Conservation (phyloP, 1,140 invertebrate genomes). For the Aricia agestis region DNA sequence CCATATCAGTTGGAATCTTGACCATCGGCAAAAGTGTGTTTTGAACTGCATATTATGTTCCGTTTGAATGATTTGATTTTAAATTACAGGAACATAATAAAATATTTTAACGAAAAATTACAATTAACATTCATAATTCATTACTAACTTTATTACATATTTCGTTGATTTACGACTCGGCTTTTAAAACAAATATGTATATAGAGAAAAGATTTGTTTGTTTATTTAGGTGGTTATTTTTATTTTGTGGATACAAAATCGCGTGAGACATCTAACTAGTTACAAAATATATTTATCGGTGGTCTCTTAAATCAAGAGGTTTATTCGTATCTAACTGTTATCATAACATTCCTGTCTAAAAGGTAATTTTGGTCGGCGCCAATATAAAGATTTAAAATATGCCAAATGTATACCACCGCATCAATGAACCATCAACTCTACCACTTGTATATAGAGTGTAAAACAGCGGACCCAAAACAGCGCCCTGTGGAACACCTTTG, state of each 20-base stretch:
- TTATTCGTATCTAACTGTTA: not conserved
- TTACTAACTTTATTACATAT: not conserved
- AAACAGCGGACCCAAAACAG: constrained; percentile 18
- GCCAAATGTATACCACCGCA: constrained; percentile 17
- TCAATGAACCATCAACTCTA: constrained; percentile 39
- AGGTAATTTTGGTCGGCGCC: not conserved
- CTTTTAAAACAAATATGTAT: too few relatives aligned
- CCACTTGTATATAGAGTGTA: constrained; percentile 25
- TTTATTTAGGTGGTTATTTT: too few relatives aligned
- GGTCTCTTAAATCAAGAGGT: not conserved
- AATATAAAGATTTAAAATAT: constrained; percentile 17
- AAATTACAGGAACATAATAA: not conserved
- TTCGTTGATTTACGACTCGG: too few relatives aligned
- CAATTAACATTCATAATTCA: not conserved
- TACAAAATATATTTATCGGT: not conserved
- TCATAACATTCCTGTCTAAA: not conserved
- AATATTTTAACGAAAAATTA: too few relatives aligned
- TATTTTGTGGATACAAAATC: too few relatives aligned
- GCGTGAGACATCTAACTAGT: too few relatives aligned
- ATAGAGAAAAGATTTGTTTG: too few relatives aligned
- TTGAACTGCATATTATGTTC: not conserved
- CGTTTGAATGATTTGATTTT: not conserved
- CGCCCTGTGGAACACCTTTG: constrained; percentile 30
- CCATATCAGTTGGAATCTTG: not conserved
- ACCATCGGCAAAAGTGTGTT: not conserved